A percentile compares a stretch with the other conserved stretches of the same genome.
Evolutionary conservation across 2,888 invertebrate species (phyloP).

Genomic region (Lutraria lutraria): DNA sequence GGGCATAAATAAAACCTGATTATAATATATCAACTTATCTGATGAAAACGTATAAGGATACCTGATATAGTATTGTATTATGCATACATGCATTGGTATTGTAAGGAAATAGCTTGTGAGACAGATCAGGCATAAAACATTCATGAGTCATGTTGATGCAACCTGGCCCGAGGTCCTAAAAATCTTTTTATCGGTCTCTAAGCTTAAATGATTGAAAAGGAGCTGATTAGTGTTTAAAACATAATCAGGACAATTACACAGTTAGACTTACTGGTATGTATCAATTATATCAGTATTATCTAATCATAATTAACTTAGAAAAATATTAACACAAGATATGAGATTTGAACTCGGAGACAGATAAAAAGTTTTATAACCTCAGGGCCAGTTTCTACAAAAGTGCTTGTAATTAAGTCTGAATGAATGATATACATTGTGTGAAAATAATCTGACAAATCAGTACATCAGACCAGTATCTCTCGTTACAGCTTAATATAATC

Average conservation of each 20-base stretch:
- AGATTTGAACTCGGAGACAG: too few species aligned
- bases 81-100: conserved; percentile 3
- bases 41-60: background rate
- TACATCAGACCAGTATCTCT: too few species aligned
- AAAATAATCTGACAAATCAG: too few species aligned
- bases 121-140: background rate
- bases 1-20: background rate
- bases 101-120: background rate
- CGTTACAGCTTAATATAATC: too few species aligned
- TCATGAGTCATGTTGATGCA: background rate
- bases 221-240: background rate
- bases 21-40: background rate
- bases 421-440: too few species aligned
- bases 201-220: background rate
- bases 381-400: background rate
- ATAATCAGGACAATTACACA: background rate
- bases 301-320: too few species aligned
- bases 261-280: background rate
- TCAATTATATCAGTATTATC: background rate
- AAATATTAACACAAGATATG: too few species aligned
- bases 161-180: background rate
- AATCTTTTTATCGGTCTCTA: background rate
- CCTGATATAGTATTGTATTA: background rate
- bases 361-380: too few species aligned
- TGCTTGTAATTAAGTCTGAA: too few species aligned